Base-by-base conservation (phyloP, 2,113 vertebrate species). In the Mugil cephalus region DNA sequence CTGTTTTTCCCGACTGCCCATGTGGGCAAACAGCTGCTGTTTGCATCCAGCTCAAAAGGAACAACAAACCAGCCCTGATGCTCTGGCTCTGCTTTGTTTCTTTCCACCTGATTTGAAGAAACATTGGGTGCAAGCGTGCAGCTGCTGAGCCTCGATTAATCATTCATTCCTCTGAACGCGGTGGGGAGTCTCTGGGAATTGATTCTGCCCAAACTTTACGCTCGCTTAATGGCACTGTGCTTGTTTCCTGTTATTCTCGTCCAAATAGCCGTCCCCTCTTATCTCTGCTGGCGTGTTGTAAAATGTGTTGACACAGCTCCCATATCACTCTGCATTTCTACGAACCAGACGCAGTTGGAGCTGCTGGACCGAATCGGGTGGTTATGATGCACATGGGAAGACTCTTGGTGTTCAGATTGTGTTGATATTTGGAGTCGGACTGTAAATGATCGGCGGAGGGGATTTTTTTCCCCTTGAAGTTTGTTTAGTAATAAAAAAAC, bases 371-470 rank as follows among this genome's bases (percentile, higher is more conserved):
- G 45, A 38, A 64, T 69, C 45, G 76, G 54, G 35, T 63, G 13
- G 21, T 61, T 54, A 18, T 54, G 67, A 40, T 69, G 68, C n/a
- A 12, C 10, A 36, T 36, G 40, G 19, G 1, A 18, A 15, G 43
- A 12, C 21, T 19, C 19, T 73, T 43, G 47, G 61, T 60, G 45
- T 83, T 87, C 48, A 46, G 15, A 54, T 54, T 36, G 46, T 24
- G 15, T 51, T 84, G 68, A 67, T 69, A n/a, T 45, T 21, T 74
- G 42, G 53, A 69, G 66, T 77, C 62, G 54, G 71, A 69, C 76
- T 72, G 67, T 60, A 73, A 80, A 62, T 77, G 79, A 64, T 78
- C 53, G 7, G n/a, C 47, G 51, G 52, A 79, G 48, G 24, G 79
- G 84, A 53, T 47, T 66, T 43, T 6, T 58, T 8, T 59, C 55